phyloP scores from a whole-genome alignment of 2,888 invertebrate species.

The Ganaspis brasiliensis region DNA sequence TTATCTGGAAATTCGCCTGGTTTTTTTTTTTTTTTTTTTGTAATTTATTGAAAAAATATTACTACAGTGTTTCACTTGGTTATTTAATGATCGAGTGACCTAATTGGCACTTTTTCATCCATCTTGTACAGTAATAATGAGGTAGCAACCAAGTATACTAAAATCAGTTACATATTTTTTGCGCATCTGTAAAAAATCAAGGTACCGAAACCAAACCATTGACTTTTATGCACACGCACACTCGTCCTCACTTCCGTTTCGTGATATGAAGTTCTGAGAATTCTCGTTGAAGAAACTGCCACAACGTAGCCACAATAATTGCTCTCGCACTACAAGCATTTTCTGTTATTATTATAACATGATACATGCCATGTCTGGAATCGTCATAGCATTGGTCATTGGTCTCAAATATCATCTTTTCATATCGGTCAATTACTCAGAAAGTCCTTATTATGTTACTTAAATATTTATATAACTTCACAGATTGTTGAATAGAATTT shows the following conservation, averaged over 20 bases:
- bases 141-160: neutral
- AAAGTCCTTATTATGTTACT: too few species aligned
- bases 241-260: slow-evolving; percentile 16
- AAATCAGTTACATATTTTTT: neutral
- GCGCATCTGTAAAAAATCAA: neutral
- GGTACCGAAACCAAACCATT: neutral
- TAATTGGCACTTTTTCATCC: too few species aligned
- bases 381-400: neutral
- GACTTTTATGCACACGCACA: neutral
- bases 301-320: slow-evolving; percentile 35
- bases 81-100: too few species aligned
- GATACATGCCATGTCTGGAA: slow-evolving; percentile 2
- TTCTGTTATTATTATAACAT: slow-evolving; percentile 4
- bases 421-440: neutral
- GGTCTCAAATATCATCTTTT: neutral
- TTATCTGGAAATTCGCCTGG: too few species aligned
- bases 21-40: neutral
- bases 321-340: neutral
- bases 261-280: slow-evolving; percentile 7
- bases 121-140: too few species aligned
- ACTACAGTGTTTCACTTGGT: too few species aligned
- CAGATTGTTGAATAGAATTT: neutral
- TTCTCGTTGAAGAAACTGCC: slow-evolving; percentile 10
- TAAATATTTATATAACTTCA: neutral
- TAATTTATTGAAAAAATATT: neutral